These are phyloP conservation scores for Myodes glareolus DNA, from an alignment of 2,113 vertebrate genomes.

Conservation along the genomic window DNA sequence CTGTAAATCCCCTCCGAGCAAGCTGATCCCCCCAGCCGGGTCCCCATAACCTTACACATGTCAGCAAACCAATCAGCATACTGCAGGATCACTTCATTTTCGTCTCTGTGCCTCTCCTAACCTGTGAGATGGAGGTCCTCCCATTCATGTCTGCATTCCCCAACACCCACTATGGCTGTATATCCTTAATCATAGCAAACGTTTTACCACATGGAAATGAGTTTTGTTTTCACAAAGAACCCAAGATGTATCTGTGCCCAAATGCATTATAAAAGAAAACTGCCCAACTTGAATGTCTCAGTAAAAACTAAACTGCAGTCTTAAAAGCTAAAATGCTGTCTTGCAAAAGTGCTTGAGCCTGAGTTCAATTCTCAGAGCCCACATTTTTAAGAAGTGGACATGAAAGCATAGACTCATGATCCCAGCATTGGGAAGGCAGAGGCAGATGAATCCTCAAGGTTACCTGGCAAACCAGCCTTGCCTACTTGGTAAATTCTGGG, in stretches of 20 bases:
- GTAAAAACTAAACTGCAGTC: not conserved
- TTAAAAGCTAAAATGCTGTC: not conserved
- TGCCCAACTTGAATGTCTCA: not conserved
- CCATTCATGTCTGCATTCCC: not conserved
- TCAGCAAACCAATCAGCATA: not conserved
- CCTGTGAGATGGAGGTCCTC: not conserved
- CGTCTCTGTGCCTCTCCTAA: not conserved
- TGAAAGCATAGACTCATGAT: not conserved
- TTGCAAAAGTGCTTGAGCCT: not conserved
- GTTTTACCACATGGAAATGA: not conserved
- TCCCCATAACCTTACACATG: not conserved
- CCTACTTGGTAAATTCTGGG: not conserved
- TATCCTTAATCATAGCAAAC: not conserved
- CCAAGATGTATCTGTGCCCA: not conserved
- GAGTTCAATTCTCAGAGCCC: not conserved
- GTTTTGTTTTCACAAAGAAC: not conserved
- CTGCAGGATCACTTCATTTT: not conserved
- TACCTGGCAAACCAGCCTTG: not conserved
- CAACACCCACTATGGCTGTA: not conserved
- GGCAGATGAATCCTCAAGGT: not conserved
- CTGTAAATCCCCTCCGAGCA: not conserved
- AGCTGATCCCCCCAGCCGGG: not conserved
- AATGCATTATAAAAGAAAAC: not conserved
- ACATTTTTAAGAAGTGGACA: not conserved
- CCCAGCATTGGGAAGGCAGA: not conserved